Conservation (phyloP, 2,888 invertebrate genomes). For the Noctua janthe region DNA sequence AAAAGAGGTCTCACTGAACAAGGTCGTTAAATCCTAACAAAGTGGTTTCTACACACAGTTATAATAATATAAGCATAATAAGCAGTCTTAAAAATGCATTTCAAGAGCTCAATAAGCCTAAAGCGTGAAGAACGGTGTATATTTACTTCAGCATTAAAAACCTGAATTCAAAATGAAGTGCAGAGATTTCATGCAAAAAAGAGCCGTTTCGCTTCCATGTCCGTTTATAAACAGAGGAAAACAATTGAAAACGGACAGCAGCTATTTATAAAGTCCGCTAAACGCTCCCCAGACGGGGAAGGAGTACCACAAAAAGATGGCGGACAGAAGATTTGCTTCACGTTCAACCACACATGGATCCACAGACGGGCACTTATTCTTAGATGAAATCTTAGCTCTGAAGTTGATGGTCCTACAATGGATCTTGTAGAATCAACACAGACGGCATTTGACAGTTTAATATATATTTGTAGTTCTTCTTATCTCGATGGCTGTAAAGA, state of each 20-base stretch:
- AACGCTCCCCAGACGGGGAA: conserved; percentile 65
- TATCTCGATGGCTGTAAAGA: no score
- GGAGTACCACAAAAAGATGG: conserved; percentile 29
- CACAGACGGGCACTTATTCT: conserved; percentile 17
- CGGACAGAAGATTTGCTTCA: conserved; percentile 37
- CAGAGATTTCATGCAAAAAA: conserved; percentile 33
- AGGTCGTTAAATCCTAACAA: neutral
- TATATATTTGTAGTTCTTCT: neutral
- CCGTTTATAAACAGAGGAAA: conserved; percentile 63
- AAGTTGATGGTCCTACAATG: conserved; percentile 14
- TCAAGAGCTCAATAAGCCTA: neutral
- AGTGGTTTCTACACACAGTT: neutral
- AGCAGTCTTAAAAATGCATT: neutral
- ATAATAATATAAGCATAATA: neutral
- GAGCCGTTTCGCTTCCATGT: conserved; percentile 45
- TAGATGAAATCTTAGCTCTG: conserved; percentile 15
- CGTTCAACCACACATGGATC: neutral
- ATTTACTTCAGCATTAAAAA: conserved; percentile 17
- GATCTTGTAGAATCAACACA: neutral
- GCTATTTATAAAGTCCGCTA: conserved; percentile 70
- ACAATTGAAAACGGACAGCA: conserved; percentile 68
- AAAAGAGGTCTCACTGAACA: no score
- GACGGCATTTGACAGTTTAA: conserved; percentile 5
- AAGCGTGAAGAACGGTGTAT: neutral
- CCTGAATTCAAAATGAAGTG: conserved; percentile 39